Evolutionary conservation across 2,888 invertebrate genomes (phyloP).

Genomic region (Sericinus montela): DNA sequence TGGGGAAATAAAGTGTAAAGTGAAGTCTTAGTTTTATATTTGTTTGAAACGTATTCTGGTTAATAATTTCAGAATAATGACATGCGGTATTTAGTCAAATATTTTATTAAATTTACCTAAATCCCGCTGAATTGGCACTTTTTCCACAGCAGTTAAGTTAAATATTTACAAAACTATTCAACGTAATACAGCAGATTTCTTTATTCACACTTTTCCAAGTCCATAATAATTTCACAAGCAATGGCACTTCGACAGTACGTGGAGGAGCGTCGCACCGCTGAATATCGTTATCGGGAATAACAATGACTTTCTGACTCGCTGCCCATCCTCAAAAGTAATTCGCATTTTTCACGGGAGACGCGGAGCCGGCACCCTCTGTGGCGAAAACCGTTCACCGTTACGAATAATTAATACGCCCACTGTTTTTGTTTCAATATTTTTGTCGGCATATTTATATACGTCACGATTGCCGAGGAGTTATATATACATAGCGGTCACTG

Average conservation of each 20-base stretch:
- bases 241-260: conserved; percentile 34
- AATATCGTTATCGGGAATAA: conserved; percentile 62
- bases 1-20: no score
- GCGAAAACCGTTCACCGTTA: not conserved
- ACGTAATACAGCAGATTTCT: not conserved
- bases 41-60: no score
- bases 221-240: conserved; percentile 62
- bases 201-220: conserved; percentile 42
- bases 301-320: conserved; percentile 73
- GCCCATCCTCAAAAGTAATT: conserved; percentile 36
- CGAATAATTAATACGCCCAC: conserved; percentile 3
- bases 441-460: not conserved
- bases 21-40: no score
- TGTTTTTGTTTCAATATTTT: conserved; percentile 4
- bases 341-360: conserved; percentile 34
- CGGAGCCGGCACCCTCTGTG: conserved; percentile 9
- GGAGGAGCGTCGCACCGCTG: conserved; percentile 44
- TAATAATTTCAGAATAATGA: no score
- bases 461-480: no score
- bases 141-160: no score
- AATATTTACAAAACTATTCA: no score
- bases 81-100: no score
- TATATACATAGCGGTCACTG: no score
- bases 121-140: no score
- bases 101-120: no score